Base-by-base conservation (phyloP, 2,113 vertebrate species). In the Microcebus jonahi region DNA sequence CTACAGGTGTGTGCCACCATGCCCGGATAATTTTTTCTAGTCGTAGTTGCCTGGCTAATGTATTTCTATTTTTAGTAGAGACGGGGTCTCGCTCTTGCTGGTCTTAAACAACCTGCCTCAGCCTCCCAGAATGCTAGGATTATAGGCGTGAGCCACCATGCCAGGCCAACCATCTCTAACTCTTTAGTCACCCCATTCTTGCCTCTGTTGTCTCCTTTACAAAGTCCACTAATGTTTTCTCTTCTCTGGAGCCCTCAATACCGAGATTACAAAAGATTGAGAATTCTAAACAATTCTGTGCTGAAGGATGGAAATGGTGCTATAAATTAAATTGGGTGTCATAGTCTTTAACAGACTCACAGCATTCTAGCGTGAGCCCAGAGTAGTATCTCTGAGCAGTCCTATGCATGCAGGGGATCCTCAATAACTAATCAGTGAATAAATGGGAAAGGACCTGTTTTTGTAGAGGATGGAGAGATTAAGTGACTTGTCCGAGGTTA, bases 261-360 rank as follows among this genome's bases (percentile, higher is more conserved):
- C 34, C 65, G 57, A n/a, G 34, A n/a, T 86, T 61, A 63, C 31
- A 25, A 61, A 65, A 86, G 71, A 21, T 81, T 80, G 42, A 84
- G 76, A 90, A n/a, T 70, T 94, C 81, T 20, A 29, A 21, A 59
- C 83, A 67, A 83, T 90, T 96, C 86, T 90, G 14, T 39, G 55
- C 18, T 50, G 45, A 55, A 73, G 70, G 39, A 82, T 61, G 59
- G 48, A 67, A 82, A 91, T 70, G 25, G 5, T 25, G 48, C 34
- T 45, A 42, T n/a, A 42, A 39, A 50, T 77, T 90, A 87, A 94
- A 68, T 18, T 48, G 76, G 34, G 10, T 45, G 21, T 29, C 79
- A 14, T 21, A 39, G 13, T 20, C 80, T 53, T 12, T 75, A 53
- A 63, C 36, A 75, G 67, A 42, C 23, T 9, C 20, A 48, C 34